Percentiles rank a stretch among this genome's conserved stretches.
Conservation (phyloP, 2,888 invertebrate species). For the Tryphoninae sp. region DNA sequence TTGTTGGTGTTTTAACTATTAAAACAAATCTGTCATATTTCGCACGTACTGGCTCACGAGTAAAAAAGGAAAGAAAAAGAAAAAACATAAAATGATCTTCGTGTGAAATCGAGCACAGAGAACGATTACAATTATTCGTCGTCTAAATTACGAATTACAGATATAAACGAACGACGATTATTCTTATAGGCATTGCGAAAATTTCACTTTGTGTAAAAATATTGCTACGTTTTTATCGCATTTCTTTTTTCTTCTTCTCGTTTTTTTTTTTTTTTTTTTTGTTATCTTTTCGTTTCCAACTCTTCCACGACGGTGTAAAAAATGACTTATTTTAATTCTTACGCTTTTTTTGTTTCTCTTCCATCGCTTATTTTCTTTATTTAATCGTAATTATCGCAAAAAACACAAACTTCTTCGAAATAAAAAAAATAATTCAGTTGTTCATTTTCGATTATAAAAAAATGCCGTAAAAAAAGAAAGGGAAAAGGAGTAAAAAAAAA, state of each 20-base stretch:
- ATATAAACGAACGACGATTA: constrained; percentile 67
- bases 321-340: constrained; percentile 62
- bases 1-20: constrained; percentile 34
- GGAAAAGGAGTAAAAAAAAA: neutral
- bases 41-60: constrained; percentile 53
- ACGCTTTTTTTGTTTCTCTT: constrained; percentile 46
- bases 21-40: constrained; percentile 36
- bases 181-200: constrained; percentile 69
- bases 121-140: constrained; percentile 35
- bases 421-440: too few species aligned
- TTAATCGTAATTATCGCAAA: constrained; percentile 62
- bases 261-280: constrained; percentile 36
- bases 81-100: constrained; percentile 47
- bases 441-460: constrained; percentile 27
- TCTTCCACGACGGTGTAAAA: constrained; percentile 57
- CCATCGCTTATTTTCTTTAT: constrained; percentile 52
- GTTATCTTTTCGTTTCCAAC: constrained; percentile 29
- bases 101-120: constrained; percentile 60
- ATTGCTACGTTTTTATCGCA: constrained; percentile 73
- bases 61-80: constrained; percentile 30
- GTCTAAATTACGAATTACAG: constrained; percentile 52
- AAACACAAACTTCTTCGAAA: constrained; percentile 14
- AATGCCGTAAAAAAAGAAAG: neutral
- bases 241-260: constrained; percentile 46
- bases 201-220: constrained; percentile 77